Evolutionary conservation across 2,797 vertebrate genomes (phyloP).

Genomic region (Bovichtus diacanthus): DNA sequence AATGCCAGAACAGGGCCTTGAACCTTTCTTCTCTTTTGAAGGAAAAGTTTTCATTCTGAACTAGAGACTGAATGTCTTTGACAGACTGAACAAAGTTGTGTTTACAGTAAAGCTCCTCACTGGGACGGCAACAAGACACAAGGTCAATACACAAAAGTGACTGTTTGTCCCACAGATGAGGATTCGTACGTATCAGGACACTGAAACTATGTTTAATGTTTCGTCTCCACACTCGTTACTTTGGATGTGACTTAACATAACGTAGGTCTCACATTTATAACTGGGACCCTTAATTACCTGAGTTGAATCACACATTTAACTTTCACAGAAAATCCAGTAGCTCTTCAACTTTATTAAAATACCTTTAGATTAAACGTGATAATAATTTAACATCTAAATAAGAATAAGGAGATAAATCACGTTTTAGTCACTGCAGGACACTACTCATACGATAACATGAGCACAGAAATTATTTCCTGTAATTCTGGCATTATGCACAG

Average conservation of each 20-base stretch:
- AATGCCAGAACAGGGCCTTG: no score
- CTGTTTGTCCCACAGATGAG: background rate
- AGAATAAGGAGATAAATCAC: background rate
- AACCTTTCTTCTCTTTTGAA: no score
- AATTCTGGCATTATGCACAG: background rate
- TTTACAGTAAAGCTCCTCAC: background rate
- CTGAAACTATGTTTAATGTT: background rate
- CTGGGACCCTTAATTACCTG: no score
- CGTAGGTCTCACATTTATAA: no score
- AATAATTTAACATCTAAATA: background rate
- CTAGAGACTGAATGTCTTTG: no score
- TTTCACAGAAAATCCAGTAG: no score
- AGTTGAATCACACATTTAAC: no score
- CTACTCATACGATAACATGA: background rate
- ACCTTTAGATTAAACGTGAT: background rate
- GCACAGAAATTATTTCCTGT: background rate
- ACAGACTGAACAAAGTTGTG: no score
- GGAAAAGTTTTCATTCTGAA: background rate
- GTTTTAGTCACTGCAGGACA: background rate
- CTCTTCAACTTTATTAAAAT: background rate
- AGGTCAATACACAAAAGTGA: no score
- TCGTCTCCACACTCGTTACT: background rate
- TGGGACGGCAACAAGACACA: background rate
- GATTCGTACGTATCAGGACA: background rate
- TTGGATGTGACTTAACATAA: background rate